Conservation (phyloP, 2,888 invertebrate genomes). For the Sphecodes monilicornis region DNA sequence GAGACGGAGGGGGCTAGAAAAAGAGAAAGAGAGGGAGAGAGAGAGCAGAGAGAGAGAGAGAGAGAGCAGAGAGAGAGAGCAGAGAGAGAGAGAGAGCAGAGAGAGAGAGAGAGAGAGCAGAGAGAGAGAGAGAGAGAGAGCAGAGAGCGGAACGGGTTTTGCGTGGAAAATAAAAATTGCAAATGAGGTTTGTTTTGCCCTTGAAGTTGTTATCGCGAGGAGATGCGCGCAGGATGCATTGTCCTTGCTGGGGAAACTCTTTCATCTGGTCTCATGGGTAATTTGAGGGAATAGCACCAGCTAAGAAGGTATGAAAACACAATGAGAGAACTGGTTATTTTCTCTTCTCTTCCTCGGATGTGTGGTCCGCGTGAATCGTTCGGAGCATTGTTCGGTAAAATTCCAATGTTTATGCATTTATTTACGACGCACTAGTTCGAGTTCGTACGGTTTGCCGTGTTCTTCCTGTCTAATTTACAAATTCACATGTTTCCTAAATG, state of each 20-base stretch:
- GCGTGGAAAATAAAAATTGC: slow-evolving; percentile 41
- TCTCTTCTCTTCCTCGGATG: neutral
- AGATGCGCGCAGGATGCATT: slow-evolving; percentile 16
- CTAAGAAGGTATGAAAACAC: slow-evolving; percentile 33
- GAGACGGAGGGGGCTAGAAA: neutral
- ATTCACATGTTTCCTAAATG: neutral
- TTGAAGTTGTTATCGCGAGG: slow-evolving; percentile 41
- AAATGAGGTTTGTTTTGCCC: slow-evolving; percentile 36
- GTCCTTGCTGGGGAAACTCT: slow-evolving; percentile 14
- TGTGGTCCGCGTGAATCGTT: neutral
- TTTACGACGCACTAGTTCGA: neutral
- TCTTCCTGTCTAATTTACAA: neutral
- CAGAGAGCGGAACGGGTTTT: neutral
- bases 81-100: too few relatives aligned
- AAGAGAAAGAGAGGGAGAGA: too few relatives aligned
- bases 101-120: neutral
- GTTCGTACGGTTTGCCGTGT: neutral
- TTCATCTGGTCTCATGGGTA: slow-evolving; percentile 39
- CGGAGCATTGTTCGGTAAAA: neutral
- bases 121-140: neutral
- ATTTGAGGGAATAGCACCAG: slow-evolving; percentile 36
- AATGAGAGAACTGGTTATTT: slow-evolving; percentile 31
- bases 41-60: neutral
- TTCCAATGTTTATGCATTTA: slow-evolving; percentile 15
- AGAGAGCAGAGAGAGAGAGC: neutral